Evolutionary conservation across 2,113 vertebrate species (phyloP).

Genomic region (Triplophysa rosa): DNA sequence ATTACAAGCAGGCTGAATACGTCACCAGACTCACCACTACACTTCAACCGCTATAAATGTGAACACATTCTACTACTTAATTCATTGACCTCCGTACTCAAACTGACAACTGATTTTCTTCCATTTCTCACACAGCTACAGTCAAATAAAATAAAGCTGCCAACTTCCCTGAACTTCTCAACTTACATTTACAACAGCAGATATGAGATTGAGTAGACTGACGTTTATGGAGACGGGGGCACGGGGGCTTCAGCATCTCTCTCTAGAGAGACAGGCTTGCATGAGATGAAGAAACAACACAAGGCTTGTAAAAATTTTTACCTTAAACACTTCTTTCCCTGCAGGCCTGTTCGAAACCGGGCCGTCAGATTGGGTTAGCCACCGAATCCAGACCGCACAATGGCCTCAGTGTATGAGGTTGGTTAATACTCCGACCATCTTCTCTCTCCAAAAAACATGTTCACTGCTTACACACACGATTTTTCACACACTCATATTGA

Average conservation of each 20-base stretch:
- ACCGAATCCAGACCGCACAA: slow-evolving; percentile 56
- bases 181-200: slow-evolving; percentile 14
- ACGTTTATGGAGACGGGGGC: slow-evolving; percentile 39
- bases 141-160: slow-evolving; percentile 13
- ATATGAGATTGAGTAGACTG: slow-evolving; percentile 13
- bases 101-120: slow-evolving; percentile 3
- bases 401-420: slow-evolving; percentile 52
- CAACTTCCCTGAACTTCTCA: slow-evolving; percentile 25
- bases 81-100: background rate
- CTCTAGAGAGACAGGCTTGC: background rate
- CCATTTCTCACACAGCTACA: background rate
- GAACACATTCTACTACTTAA: slow-evolving; percentile 27
- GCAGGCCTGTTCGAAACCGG: slow-evolving; percentile 62
- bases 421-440: slow-evolving; percentile 9
- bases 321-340: slow-evolving; percentile 69
- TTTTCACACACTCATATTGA: background rate
- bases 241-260: slow-evolving; percentile 17
- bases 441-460: background rate
- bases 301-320: slow-evolving; percentile 62
- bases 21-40: background rate
- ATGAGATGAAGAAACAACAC: slow-evolving; percentile 60
- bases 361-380: slow-evolving; percentile 63
- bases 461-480: background rate
- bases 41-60: slow-evolving; percentile 26
- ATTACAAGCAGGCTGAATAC: slow-evolving; percentile 1